A percentile compares a stretch with the other conserved stretches of the same genome.
phyloP scores from a whole-genome alignment of 2,888 invertebrate species.

The Myopa testacea region DNA sequence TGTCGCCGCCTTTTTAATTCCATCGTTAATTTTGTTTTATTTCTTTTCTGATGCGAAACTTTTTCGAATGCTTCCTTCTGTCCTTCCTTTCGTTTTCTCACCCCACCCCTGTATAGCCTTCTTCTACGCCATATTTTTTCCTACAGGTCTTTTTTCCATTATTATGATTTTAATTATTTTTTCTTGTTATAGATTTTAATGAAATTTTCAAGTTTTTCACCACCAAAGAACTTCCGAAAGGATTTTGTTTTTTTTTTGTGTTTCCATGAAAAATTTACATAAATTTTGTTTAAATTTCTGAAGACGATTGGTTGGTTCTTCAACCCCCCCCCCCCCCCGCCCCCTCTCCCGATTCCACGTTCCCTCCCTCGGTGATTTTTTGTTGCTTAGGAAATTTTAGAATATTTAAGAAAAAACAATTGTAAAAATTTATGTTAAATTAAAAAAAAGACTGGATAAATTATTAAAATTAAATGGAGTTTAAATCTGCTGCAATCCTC shows the following conservation, averaged over 20 bases:
- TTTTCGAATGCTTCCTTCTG: neutral
- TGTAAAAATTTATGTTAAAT: neutral
- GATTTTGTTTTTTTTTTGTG: slow-evolving; percentile 39
- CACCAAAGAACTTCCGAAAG: slow-evolving; percentile 44
- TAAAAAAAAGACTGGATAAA: neutral
- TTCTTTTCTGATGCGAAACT: neutral
- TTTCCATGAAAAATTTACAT: neutral
- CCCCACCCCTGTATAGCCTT: neutral
- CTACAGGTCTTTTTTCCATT: slow-evolving; percentile 19
- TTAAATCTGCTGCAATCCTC: no score
- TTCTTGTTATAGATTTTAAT: slow-evolving; percentile 35
- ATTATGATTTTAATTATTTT: slow-evolving; percentile 32
- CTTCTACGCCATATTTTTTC: neutral
- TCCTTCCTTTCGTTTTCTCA: neutral
- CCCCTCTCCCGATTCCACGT: no score
- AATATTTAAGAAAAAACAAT: neutral
- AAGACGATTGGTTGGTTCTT: no score
- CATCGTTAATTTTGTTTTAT: neutral
- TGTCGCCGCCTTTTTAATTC: slow-evolving; percentile 16
- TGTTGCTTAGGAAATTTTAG: neutral
- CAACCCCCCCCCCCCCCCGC: no score
- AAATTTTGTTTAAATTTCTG: neutral
- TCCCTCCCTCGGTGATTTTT: no score
- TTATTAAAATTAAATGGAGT: no score
- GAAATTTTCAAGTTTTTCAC: slow-evolving; percentile 33